Evolutionary conservation across 2,113 vertebrate species (phyloP), one percentile per base, ranked within the genome.

Genomic region (Misgurnus mizolepis): DNA sequence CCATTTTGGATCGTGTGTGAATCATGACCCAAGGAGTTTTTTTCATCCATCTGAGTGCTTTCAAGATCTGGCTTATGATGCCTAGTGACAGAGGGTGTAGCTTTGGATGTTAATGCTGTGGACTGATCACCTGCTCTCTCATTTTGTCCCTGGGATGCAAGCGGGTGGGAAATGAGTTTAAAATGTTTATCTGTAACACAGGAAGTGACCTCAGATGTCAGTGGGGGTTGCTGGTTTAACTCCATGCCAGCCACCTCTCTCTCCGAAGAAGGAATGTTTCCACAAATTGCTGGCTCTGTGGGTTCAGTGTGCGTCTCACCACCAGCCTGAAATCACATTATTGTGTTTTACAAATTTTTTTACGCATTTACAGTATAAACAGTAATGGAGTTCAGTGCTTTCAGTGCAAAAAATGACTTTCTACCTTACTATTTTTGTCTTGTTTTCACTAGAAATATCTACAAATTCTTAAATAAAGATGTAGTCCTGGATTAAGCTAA

Each of bases 291-390:
- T 78, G 76, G 5, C 55, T 78, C 53, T 60, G 0, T 69, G 65
- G 14, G 18, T 14, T 34, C 39, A 34, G 18, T 27, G 11, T n/a
- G 40, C 12, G 7, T 45, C n/a, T 78, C 66, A 6, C 14, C 66
- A 17, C 11, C 22, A 69, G 65, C 41, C 76, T 78, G 66, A 49
- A 78, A 78, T 60, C n/a, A 78, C 41, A 78, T 7, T n/a, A 78
- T 2, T 2, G n/a, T 53, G 53, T 50, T 34, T 47, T 61, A 58
- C 14, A 47, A 4, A 8, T 6, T 47, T 47, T 6, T 47, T 47
- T 47, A 47, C 45, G 7, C 10, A 47, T 47, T 34, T 34, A 34
- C 27, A 34, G 27, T 34, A 34, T 34, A 34, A 2, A 34, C 27
- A 34, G 27, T 22, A 22, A 22, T 22, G 22, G 22, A 22, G 22